Base-by-base conservation (phyloP, 2,797 vertebrate species). In the Sebastolobus altivelis region DNA sequence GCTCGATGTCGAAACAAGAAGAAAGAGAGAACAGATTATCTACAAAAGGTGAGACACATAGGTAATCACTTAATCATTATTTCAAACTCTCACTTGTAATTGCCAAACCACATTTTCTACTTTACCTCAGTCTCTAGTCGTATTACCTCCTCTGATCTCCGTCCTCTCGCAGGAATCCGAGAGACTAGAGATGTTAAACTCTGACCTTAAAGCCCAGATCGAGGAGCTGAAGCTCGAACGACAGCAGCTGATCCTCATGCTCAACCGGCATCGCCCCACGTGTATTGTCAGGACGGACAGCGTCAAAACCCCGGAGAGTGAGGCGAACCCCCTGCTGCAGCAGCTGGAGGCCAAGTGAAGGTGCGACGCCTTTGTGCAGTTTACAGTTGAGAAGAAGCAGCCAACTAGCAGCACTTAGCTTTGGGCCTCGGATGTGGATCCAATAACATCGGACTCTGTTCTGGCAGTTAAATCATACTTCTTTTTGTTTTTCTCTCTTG, bases 1-100 rank as follows among this genome's bases (percentile, higher is more conserved):
- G 98, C 98, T 1, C 95, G 98, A 78, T 99, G 98, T 97, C 97
- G 98, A 89, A 99, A 99, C 95, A 99, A 99, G 95, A 99, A 99
- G 95, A 99, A 99, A 87, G 98, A 99, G 84, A 95, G 98, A 73
- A 99, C 98, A 0, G 98, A 99, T 87, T 99, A 99, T 93, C 94
- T 99, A 89, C 98, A 99, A 92, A 95, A 97, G 96, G 98, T 98
- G 87, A 92, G 95, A 87, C 1, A 35, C 11, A 6, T 37, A 37
- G 7, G 35, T 37, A 37, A 22, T 40, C 4, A 3, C 22, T 52
- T 8, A 31, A 13, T 40, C 13, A 9, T 12, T 22, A 29, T 60
- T 59, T 52, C 8, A 54, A n/a, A 43, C 4, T 37, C 11, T 49
- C n/a, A 54, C 16, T 55, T 56, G 3, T 5, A 25, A 16, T 5